Conservation (phyloP, 1,140 invertebrate genomes). For the Drosophila mayri region DNA sequence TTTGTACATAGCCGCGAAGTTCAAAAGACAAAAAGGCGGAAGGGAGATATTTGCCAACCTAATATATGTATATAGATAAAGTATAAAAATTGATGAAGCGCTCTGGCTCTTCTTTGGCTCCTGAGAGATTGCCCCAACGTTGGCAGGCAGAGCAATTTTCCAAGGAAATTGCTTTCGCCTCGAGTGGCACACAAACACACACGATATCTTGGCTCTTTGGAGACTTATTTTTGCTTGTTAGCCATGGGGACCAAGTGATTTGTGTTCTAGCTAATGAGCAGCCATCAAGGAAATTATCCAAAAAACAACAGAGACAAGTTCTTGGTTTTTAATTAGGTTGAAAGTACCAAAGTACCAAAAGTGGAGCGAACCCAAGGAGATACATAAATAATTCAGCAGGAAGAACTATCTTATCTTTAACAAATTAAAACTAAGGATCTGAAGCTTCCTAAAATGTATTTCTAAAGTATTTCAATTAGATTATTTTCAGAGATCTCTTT, state of each 20-base stretch:
- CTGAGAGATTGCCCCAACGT: conserved; percentile 34
- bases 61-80: conserved; percentile 37
- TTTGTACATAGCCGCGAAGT: too few species aligned
- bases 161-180: conserved; percentile 81
- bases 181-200: conserved; percentile 40
- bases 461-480: not conserved
- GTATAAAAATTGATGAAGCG: conserved; percentile 78
- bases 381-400: not conserved
- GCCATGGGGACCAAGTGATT: conserved; percentile 35
- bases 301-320: conserved; percentile 8
- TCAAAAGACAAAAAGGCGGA: too few species aligned
- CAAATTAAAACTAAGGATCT: not conserved
- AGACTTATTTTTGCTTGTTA: conserved; percentile 53
- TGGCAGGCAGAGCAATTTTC: conserved; percentile 68
- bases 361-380: not conserved
- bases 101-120: conserved; percentile 38
- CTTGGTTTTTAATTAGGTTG: conserved; percentile 1
- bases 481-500: not conserved
- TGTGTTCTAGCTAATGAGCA: conserved; percentile 55
- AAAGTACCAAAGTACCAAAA: conserved; percentile 2
- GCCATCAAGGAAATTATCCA: conserved; percentile 41
- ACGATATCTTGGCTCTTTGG: conserved; percentile 13
- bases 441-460: not conserved
- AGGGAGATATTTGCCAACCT: too few species aligned
- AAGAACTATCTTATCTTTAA: not conserved